Conservation (phyloP, 2,888 invertebrate genomes). For the Calameuta pallipes region DNA sequence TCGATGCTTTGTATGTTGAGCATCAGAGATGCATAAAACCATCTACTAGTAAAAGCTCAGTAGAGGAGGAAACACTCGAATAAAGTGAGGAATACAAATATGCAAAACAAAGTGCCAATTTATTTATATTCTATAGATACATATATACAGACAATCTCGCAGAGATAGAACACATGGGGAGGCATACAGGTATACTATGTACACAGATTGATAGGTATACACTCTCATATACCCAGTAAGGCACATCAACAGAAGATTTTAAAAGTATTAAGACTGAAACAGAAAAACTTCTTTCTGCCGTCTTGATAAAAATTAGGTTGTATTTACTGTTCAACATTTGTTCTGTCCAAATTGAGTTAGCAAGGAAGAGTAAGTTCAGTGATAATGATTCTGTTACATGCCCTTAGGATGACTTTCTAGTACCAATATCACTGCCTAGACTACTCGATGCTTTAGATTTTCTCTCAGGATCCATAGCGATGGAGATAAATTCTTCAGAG, state of each 20-base stretch:
- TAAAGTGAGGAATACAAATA: neutral
- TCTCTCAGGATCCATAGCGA: constrained; percentile 62
- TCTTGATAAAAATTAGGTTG: no score
- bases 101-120: neutral
- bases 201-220: neutral
- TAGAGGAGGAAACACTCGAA: neutral
- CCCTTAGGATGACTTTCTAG: constrained; percentile 13
- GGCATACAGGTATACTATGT: neutral
- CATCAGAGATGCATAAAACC: constrained; percentile 35
- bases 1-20: constrained; percentile 38
- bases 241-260: no score
- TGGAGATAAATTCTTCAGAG: constrained; percentile 63
- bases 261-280: no score
- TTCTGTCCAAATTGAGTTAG: no score
- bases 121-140: constrained; percentile 1
- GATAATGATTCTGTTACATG: no score
- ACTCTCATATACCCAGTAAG: no score
- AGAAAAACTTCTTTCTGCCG: no score
- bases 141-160: constrained; percentile 1
- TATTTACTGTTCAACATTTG: no score
- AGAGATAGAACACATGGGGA: neutral
- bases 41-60: neutral
- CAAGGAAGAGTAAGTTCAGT: no score
- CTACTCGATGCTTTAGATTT: constrained; percentile 59
- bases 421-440: constrained; percentile 55